A percentile compares a stretch with the other conserved stretches of the same genome.
phyloP scores from a whole-genome alignment of 2,888 invertebrate species.

The Kryphioiulus occultus region DNA sequence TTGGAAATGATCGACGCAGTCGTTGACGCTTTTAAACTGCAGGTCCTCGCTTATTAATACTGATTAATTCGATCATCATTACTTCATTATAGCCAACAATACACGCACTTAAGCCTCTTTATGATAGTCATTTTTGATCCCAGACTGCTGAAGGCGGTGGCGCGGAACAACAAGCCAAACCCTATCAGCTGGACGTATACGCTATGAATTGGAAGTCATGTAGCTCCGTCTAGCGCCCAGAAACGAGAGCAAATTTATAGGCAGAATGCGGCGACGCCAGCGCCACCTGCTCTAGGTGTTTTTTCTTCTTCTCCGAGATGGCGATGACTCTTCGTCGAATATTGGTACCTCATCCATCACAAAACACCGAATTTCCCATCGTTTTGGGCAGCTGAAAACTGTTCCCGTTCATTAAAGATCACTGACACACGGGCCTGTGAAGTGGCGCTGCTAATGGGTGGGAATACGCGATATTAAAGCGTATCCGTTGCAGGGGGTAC shows the following conservation, averaged over 20 bases:
- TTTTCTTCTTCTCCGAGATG: neutral
- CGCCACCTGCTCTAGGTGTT: neutral
- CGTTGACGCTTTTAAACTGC: too few relatives aligned
- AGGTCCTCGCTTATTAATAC: too few relatives aligned
- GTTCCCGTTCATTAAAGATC: constrained; percentile 31
- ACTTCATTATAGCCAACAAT: too few relatives aligned
- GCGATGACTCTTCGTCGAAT: neutral
- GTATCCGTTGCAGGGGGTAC: constrained; percentile 35
- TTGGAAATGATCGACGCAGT: too few relatives aligned
- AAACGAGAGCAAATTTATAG: neutral
- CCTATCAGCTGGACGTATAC: too few relatives aligned
- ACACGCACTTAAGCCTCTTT: too few relatives aligned
- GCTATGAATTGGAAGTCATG: neutral
- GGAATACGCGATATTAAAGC: constrained; percentile 30
- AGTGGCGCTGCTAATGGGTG: constrained; percentile 31
- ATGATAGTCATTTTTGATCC: too few relatives aligned
- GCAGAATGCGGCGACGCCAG: too few relatives aligned
- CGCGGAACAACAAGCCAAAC: too few relatives aligned
- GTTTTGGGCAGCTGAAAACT: constrained; percentile 26
- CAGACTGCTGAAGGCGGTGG: too few relatives aligned
- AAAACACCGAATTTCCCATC: neutral
- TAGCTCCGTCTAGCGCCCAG: neutral
- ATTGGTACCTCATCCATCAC: constrained; percentile 1
- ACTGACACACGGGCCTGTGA: constrained; percentile 26
- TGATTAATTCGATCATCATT: too few relatives aligned